Evolutionary conservation across 2,888 invertebrate genomes (phyloP).

Genomic region (Drosophila incognita): DNA sequence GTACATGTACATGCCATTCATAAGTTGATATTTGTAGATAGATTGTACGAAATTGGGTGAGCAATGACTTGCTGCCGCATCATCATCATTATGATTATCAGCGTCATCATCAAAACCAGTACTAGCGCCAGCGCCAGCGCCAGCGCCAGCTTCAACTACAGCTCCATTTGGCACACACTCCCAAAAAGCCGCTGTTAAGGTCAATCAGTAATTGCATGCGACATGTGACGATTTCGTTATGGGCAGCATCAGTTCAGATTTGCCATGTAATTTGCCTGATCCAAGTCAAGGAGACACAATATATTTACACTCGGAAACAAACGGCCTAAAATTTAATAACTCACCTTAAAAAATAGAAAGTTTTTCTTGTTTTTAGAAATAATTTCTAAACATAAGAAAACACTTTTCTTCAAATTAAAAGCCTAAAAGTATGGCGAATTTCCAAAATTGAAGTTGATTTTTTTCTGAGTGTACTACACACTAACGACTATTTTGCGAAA

Average conservation of each 20-base stretch:
- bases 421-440: neutral
- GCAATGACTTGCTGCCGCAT: slow-evolving; percentile 71
- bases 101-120: slow-evolving; percentile 30
- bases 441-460: neutral
- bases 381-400: neutral
- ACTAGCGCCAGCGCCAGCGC: slow-evolving; percentile 29
- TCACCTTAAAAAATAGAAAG: neutral
- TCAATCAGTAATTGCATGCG: slow-evolving; percentile 53
- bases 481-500: neutral
- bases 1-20: neutral
- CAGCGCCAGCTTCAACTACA: slow-evolving; percentile 9
- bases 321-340: neutral
- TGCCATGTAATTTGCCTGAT: slow-evolving; percentile 23
- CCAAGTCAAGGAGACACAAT: slow-evolving; percentile 20
- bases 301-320: neutral
- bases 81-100: slow-evolving; percentile 26
- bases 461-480: neutral
- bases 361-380: neutral
- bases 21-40: slow-evolving; percentile 28
- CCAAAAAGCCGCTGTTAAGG: slow-evolving; percentile 69
- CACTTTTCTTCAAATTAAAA: neutral
- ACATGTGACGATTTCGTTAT: slow-evolving; percentile 54
- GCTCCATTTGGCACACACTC: slow-evolving; percentile 70
- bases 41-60: slow-evolving; percentile 70
- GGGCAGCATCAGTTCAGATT: slow-evolving; percentile 32